A percentile compares a stretch with the other conserved stretches of the same genome.
Conservation (phyloP, 2,888 invertebrate genomes). For the Cryptocheilus praepositus region DNA sequence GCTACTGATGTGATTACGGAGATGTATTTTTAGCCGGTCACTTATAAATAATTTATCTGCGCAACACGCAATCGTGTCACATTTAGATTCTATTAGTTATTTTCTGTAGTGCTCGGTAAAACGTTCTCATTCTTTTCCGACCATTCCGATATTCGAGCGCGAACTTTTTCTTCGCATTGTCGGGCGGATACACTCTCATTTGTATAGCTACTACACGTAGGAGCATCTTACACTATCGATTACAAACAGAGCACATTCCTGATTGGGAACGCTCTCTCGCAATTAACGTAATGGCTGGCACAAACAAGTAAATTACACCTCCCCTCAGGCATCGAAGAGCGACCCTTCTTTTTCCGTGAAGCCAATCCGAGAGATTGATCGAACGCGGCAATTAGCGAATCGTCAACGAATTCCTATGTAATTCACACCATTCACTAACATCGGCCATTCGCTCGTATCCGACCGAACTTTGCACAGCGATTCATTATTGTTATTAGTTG, state of each 20-base stretch:
- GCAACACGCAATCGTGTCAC: too few species aligned
- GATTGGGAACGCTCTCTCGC: conserved; percentile 56
- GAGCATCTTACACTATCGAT: conserved; percentile 35
- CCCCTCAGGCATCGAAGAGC: conserved; percentile 38
- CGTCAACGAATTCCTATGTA: conserved; percentile 48
- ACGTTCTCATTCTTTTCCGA: conserved; percentile 2
- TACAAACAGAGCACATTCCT: conserved; percentile 48
- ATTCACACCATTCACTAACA: conserved; percentile 24
- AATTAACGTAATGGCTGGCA: conserved; percentile 64
- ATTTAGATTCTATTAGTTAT: too few species aligned
- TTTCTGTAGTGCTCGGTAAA: too few species aligned
- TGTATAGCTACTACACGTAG: not conserved
- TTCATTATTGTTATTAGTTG: too few species aligned
- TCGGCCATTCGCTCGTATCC: too few species aligned
- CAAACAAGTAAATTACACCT: conserved; percentile 63
- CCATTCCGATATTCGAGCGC: not conserved
- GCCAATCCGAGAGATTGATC: conserved; percentile 57
- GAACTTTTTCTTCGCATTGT: conserved; percentile 1
- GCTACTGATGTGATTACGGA: too few species aligned
- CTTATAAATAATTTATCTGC: too few species aligned
- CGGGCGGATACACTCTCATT: conserved; percentile 4
- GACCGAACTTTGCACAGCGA: too few species aligned
- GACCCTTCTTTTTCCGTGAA: conserved; percentile 47
- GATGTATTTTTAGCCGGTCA: too few species aligned
- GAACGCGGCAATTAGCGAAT: conserved; percentile 57